Evolutionary conservation across 2,797 vertebrate genomes (phyloP).

Genomic region (Limnodromus scolopaceus): DNA sequence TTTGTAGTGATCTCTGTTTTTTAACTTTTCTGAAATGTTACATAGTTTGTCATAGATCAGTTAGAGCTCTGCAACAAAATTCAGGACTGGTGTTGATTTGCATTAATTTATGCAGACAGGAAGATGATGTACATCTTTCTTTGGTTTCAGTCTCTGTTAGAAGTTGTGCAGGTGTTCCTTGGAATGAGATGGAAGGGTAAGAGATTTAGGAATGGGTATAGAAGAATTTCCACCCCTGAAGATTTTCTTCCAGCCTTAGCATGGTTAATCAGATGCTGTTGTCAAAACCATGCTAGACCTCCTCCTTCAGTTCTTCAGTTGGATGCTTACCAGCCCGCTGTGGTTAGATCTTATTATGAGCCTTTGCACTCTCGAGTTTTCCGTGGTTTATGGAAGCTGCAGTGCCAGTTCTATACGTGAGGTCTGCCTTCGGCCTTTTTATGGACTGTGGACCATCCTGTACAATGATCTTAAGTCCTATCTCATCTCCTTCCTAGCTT

Average conservation of each 20-base stretch:
- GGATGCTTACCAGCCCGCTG: slow-evolving; percentile 50
- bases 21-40: neutral
- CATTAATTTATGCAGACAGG: neutral
- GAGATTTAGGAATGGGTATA: neutral
- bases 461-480: neutral
- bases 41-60: neutral
- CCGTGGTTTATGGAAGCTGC: slow-evolving; percentile 36
- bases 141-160: neutral
- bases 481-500: neutral
- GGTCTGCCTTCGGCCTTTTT: neutral
- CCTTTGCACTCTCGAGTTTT: slow-evolving; percentile 18
- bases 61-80: neutral
- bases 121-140: neutral
- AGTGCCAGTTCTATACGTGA: neutral
- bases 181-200: neutral
- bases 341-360: slow-evolving; percentile 53
- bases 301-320: slow-evolving; percentile 27
- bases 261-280: slow-evolving; percentile 31
- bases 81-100: slow-evolving; percentile 5
- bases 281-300: slow-evolving; percentile 23
- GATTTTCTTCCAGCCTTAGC: neutral
- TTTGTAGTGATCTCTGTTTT: neutral
- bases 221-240: neutral
- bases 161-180: neutral
- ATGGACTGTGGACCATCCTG: accelerated